These are phyloP conservation scores for Carassius gibelio DNA, from an alignment of 2,113 vertebrate species.

Conservation along the genomic window DNA sequence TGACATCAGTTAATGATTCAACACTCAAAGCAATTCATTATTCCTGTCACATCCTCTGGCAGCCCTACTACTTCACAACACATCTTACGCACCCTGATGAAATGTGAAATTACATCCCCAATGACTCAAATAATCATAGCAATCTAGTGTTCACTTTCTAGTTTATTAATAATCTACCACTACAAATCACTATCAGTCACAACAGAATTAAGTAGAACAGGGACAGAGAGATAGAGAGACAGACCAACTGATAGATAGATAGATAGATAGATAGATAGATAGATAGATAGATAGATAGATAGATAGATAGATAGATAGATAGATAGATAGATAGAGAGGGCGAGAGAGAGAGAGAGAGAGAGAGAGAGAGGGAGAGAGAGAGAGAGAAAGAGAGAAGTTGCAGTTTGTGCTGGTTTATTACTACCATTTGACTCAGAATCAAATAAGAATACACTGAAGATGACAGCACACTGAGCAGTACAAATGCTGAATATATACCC, in stretches of 20 bases:
- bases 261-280: background rate
- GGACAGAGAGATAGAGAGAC: background rate
- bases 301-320: background rate
- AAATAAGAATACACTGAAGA: background rate
- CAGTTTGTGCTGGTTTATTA: no score
- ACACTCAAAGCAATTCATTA: background rate
- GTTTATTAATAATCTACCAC: slow-evolving; percentile 25
- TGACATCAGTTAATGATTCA: background rate
- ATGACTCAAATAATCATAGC: slow-evolving; percentile 17
- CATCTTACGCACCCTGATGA: background rate
- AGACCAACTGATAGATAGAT: background rate
- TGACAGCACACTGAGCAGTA: slow-evolving; percentile 5
- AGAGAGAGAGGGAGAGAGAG: background rate
- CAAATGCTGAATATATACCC: background rate
- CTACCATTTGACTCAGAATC: background rate
- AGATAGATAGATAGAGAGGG: background rate
- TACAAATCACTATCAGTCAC: background rate
- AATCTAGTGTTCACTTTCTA: slow-evolving; percentile 1
- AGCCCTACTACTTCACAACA: background rate
- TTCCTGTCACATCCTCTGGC: background rate
- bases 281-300: background rate
- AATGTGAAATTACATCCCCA: slow-evolving; percentile 26
- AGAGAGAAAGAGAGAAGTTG: no score
- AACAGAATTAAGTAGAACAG: background rate
- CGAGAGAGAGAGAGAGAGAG: background rate